A percentile compares a stretch with the other conserved stretches of the same genome.
Evolutionary conservation across 2,797 vertebrate genomes (phyloP).

Genomic region (Ciconia nigra): DNA sequence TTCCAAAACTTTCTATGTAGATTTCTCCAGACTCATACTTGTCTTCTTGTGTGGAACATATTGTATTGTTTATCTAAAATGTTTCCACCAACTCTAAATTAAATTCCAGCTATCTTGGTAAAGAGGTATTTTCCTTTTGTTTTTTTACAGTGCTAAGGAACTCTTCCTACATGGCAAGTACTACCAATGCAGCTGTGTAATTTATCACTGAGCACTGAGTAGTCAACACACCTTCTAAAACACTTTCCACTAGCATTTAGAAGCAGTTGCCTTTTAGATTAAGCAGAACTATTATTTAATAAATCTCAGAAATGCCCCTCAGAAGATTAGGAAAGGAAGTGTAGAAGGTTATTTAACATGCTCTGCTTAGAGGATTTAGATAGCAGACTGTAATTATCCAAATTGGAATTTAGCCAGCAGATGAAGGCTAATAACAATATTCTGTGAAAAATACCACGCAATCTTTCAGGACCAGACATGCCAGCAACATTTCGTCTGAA

Average conservation of each 20-base stretch:
- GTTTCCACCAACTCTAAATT: not conserved
- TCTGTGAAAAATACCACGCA: constrained; percentile 8
- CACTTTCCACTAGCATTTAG: not conserved
- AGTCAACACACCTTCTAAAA: not conserved
- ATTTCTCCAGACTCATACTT: not conserved
- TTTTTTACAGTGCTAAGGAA: not conserved
- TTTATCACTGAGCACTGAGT: not conserved
- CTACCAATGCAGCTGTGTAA: not conserved
- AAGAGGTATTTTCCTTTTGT: not conserved
- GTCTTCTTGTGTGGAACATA: not conserved
- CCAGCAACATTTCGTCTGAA: not conserved
- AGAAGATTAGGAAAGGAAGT: constrained; percentile 19
- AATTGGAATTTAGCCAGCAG: constrained; percentile 39
- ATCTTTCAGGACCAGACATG: constrained; percentile 6
- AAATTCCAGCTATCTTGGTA: not conserved
- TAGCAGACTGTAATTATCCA: constrained; percentile 24
- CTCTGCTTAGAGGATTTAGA: constrained; percentile 4
- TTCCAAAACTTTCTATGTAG: not conserved
- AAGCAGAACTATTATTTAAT: constrained; percentile 24
- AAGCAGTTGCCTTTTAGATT: not conserved
- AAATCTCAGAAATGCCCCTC: constrained; percentile 1
- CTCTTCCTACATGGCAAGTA: not conserved
- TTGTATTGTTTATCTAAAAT: not conserved
- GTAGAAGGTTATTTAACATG: constrained; percentile 35
- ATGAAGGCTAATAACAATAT: constrained; percentile 24